Percentiles rank a stretch among this genome's conserved stretches.
phyloP scores from a whole-genome alignment of 2,797 vertebrate genomes.

The Pangasius macronema region DNA sequence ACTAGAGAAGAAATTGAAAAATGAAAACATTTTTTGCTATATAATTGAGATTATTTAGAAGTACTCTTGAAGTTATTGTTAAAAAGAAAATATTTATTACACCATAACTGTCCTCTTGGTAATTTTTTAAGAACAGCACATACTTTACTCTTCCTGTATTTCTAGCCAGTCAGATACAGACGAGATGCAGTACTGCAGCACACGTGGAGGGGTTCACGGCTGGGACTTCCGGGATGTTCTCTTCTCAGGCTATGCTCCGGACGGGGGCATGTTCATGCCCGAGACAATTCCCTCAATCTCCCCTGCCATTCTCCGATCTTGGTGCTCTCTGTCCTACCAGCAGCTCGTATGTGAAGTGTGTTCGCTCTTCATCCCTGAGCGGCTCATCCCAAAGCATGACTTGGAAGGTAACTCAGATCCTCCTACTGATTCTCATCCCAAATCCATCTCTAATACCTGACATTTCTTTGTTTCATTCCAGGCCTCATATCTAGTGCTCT shows the following conservation, averaged over 20 bases:
- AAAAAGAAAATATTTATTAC: neutral
- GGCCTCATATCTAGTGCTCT: conserved; percentile 80
- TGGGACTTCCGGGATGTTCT: conserved; percentile 81
- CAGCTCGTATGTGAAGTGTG: conserved; percentile 85
- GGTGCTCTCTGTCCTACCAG: conserved; percentile 78
- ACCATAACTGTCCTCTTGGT: neutral
- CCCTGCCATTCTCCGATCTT: conserved; percentile 69
- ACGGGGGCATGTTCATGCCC: conserved; percentile 92
- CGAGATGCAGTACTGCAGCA: conserved; percentile 87
- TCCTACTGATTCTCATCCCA: conserved; percentile 49
- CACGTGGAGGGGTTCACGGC: conserved; percentile 72
- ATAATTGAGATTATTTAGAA: neutral
- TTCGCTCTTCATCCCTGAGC: conserved; percentile 76
- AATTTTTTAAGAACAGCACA: neutral
- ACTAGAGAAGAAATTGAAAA: neutral
- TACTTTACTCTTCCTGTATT: neutral
- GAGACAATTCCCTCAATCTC: conserved; percentile 76
- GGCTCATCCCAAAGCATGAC: conserved; percentile 73
- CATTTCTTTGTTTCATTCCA: conserved; percentile 53
- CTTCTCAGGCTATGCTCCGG: conserved; percentile 85
- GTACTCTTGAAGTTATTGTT: neutral
- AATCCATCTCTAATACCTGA: neutral
- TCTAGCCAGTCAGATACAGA: neutral
- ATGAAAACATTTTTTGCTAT: neutral
- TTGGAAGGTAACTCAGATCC: conserved; percentile 72